Base-by-base conservation (phyloP, 2,113 vertebrate genomes). In the Entelurus aequoreus region DNA sequence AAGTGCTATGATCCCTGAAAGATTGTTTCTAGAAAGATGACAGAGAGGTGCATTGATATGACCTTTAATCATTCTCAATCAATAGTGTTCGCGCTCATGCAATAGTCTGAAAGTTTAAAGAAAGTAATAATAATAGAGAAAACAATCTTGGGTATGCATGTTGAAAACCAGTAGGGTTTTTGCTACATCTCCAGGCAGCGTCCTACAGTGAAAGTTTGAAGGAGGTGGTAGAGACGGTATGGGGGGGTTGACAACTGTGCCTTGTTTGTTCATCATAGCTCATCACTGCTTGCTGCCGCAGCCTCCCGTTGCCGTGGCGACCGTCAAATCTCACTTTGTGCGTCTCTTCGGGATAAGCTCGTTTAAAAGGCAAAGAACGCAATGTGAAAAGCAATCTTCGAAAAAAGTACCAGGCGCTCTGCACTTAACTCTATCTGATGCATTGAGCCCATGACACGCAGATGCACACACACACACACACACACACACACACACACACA, bases 321-420 rank as follows among this genome's bases (percentile, higher is more conserved):
- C 68, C 68, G 12, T 66, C 72, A 48, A 56, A 66, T 55, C 48
- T 76, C 66, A 78, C 83, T 69, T 73, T 71, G 76, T 79, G 74
- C 42, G 11, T 46, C 42, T 88, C 74, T 77, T 63, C 56, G 6
- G 82, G 86, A 88, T 84, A 84, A 87, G 83, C 81, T 86, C 4
- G 83, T 86, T 84, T 72, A 87, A 87, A 82, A 84, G 64, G 56
- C 61, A 65, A 82, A 86, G 80, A 84, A 86, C 81, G 78, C 85
- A 82, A 84, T 87, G 84, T 84, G 85, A 85, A 88, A 90, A 88
- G 86, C 85, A 90, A 89, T 90, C 85, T 85, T 71, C 75, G 75
- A 72, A 77, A 69, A 11, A 69, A 11, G 11, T 58, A 54, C 71
- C 66, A 50, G 72, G 69, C 63, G 67, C 19, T 75, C 55, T 68